Percentiles rank a stretch among this genome's conserved stretches.
Evolutionary conservation across 1,140 invertebrate species (phyloP).

Genomic region (Platorchestia sp.): DNA sequence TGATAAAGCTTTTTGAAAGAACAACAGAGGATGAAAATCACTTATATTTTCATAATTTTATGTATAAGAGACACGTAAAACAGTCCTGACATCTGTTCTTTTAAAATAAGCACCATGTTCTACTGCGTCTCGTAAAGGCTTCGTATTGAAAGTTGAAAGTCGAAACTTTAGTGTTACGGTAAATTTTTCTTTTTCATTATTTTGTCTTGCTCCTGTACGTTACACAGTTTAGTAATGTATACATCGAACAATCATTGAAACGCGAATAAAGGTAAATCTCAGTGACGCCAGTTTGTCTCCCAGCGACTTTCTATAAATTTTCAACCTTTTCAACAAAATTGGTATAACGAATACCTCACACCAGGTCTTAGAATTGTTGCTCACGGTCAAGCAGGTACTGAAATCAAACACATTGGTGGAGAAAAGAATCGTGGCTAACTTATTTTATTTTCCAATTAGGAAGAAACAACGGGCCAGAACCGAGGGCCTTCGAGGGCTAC

Average conservation of each 20-base stretch:
- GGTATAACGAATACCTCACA: too few species aligned
- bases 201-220: neutral
- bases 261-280: neutral
- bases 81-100: neutral
- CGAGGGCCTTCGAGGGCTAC: too few species aligned
- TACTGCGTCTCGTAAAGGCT: neutral
- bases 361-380: too few species aligned
- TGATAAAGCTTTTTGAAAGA: neutral
- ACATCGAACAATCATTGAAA: neutral
- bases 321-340: too few species aligned
- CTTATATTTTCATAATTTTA: neutral
- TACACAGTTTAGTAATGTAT: neutral
- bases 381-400: too few species aligned
- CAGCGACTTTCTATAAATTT: neutral
- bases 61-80: neutral
- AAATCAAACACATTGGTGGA: too few species aligned
- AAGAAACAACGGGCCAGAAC: too few species aligned
- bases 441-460: too few species aligned
- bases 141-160: neutral
- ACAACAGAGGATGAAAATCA: neutral
- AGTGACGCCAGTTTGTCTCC: neutral
- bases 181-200: neutral
- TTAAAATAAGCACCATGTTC: neutral
- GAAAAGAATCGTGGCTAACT: too few species aligned
- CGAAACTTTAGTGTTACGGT: neutral